Base-by-base conservation (phyloP, 2,113 vertebrate genomes). In the Chionodraco myersi region DNA sequence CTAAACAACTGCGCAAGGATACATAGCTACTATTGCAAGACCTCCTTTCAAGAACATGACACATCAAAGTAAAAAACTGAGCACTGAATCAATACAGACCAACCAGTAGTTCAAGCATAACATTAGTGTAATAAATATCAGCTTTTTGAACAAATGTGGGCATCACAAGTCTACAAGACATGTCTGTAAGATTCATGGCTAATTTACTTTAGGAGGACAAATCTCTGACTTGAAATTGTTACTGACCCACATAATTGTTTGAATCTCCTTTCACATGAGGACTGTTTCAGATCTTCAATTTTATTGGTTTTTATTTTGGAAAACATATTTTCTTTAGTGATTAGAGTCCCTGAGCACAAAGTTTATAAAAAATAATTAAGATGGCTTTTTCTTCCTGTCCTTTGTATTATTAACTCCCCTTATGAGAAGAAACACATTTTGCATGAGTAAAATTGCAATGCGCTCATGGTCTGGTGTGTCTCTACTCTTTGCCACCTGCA, bases 371-470 rank as follows among this genome's bases (percentile, higher is more conserved):
- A 3, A 16, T 2, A 14, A 30, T n/a, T 11, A 10, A 9, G n/a
- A 3, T 62, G 1, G 26, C 18, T 36, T 72, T 18, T 44, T 14
- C 10, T 49, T 68, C 1, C 41, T 36, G 26, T 14, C 0, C 15
- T 30, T n/a, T 60, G 6, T 34, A 53, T 34, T 66, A 12, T 57
- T 6, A 51, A 41, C 36, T 14, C 51, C 3, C 49, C 1, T 41
- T 3, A 23, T 96, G 15, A 88, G 88, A 21, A 96, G 78, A 49
- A 95, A 75, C 87, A 30, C 4, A 30, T 30, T 30, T 30, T 30
- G 96, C 85, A 92, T 95, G 72, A 96, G 77, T 65, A 95, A 82
- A 6, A 74, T 79, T 49, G 83, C 78, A 30, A 95, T 94, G 57
- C 75, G 83, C 85, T 89, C 88, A 44, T 30, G 30, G 30, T 30